Percentiles rank a stretch among this genome's conserved stretches.
These are phyloP conservation scores for Thalassaphorura encarpata DNA, from an alignment of 1,140 invertebrate genomes.

Conservation along the genomic window DNA sequence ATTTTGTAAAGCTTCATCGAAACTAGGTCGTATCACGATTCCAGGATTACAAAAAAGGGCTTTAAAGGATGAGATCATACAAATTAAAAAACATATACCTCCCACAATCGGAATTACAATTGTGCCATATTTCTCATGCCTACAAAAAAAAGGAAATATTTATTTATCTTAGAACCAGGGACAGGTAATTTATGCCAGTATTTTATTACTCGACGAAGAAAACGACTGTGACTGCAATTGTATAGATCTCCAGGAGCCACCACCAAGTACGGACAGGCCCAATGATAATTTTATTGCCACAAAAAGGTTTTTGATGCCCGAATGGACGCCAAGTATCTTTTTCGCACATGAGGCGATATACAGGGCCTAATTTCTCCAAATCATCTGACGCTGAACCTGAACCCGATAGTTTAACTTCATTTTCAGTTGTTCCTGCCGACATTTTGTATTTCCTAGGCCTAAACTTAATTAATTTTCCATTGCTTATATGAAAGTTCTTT, in stretches of 20 bases:
- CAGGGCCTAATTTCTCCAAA: too few species aligned
- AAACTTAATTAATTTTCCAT: too few species aligned
- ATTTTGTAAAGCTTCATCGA: conserved; percentile 6
- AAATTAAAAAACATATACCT: conserved; percentile 1
- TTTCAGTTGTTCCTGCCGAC: too few species aligned
- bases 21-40: conserved; percentile 7
- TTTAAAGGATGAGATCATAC: background rate
- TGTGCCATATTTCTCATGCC: too few species aligned
- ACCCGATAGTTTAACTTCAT: too few species aligned
- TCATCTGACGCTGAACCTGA: too few species aligned
- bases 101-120: too few species aligned
- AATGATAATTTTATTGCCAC: conserved; percentile 6
- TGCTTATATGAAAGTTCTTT: too few species aligned
- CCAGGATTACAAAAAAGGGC: conserved; percentile 13
- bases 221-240: background rate
- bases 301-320: conserved; percentile 14
- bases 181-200: background rate
- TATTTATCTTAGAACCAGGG: background rate
- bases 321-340: too few species aligned
- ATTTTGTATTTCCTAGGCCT: too few species aligned
- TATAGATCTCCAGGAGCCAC: conserved; percentile 20
- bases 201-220: conserved; percentile 12
- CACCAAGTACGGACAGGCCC: conserved; percentile 17
- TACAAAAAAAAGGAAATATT: background rate
- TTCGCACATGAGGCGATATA: too few species aligned